phyloP scores from a whole-genome alignment of 2,113 vertebrate species.

The Leucopternis melanops region DNA sequence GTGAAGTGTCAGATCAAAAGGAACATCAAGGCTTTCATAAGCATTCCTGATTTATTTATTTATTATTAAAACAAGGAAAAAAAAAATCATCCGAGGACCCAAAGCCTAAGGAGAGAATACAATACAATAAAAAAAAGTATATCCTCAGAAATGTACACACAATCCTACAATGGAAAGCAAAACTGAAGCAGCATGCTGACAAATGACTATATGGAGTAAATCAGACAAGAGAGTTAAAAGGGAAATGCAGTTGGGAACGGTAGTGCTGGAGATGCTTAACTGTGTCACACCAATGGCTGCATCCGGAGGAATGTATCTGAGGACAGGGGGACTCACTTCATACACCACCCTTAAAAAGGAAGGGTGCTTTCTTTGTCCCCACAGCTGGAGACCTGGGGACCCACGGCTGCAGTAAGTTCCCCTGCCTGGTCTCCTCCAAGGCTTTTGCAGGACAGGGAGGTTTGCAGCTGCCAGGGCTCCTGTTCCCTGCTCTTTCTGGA shows the following conservation, averaged over 20 bases:
- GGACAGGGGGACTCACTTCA: not conserved
- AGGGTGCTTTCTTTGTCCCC: not conserved
- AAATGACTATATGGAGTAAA: not conserved
- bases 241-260: not conserved
- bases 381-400: not conserved
- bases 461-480: not conserved
- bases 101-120: not conserved
- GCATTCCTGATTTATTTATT: slow-evolving; percentile 36
- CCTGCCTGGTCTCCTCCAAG: not conserved
- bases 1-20: slow-evolving; percentile 56
- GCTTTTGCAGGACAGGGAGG: not conserved
- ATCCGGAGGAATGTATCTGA: not conserved
- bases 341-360: not conserved
- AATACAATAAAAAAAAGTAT: not conserved
- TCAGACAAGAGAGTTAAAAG: not conserved
- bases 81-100: not conserved
- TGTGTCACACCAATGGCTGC: not conserved
- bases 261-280: not conserved
- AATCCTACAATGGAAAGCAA: not conserved
- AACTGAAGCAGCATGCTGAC: not conserved
- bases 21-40: slow-evolving; percentile 3
- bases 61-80: slow-evolving; percentile 41
- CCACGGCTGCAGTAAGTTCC: not conserved
- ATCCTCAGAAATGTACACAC: not conserved
- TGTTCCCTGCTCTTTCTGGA: rapidly evolving